Evolutionary conservation across 1,140 invertebrate genomes (phyloP), one percentile per base, ranked within the genome.

Genomic region (Trinorchestia longiramus): DNA sequence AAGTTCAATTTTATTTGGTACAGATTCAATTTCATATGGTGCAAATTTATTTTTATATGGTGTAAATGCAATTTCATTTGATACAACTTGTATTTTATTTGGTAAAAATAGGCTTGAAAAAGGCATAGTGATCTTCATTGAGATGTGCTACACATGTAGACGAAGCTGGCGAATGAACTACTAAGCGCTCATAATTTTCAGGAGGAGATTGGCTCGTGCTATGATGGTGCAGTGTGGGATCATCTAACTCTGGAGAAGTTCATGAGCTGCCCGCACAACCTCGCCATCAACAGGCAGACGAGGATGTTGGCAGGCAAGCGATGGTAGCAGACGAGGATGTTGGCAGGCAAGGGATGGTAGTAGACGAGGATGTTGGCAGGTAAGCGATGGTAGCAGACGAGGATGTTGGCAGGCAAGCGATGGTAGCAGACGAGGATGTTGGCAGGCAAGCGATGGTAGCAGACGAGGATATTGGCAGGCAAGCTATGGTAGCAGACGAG

Each of bases 251-350:
- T 99, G 11, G 98, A 98, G 96, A 98, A 99, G 97, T 99, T 99
- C 97, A 98, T 99, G 97, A 97, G 98, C 43, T 99, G 99, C 97
- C 98, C 98, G 19, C 98, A 98, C 97, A 99, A 99, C 98, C 97
- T 99, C 97, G 99, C 99, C 36, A 98, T 98, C 97, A 99, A 99
- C 97, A 98, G 99, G 96, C 99, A 99, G 97, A 99, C 99, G 0
- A 98, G 99, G 97, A 99, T 99, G 99, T 97, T 99, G 96, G 99
- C 99, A 62, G 97, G 96, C 97, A 23, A 96, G 96, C 47, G 6
- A 19, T 53, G 19, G 47, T 19, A 53, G 47, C 47, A 53, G 47
- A n/a, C n/a, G n/a, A n/a, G n/a, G n/a, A 96, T 41, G 43, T 28
- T 53, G 15, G 87, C 40, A 28, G 41, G 19, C 28, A 23, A 95